phyloP scores from a whole-genome alignment of 2,888 invertebrate genomes.

The Hemistola chrysoprasaria region DNA sequence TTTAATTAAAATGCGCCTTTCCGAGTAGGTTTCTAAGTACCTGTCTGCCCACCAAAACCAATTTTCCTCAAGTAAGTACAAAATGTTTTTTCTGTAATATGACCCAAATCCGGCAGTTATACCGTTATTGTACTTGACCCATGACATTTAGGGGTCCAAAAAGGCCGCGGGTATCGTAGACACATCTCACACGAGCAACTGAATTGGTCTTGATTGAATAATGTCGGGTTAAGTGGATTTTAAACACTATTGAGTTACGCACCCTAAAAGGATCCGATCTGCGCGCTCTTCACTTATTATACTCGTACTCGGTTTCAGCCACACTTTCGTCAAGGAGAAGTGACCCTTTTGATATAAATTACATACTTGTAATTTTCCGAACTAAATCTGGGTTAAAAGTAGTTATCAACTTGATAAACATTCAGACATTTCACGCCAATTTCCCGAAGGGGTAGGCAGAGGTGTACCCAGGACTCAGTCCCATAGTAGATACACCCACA shows the following conservation, averaged over 20 bases:
- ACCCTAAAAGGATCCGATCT: constrained; percentile 50
- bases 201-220: constrained; percentile 56
- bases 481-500: too few relatives aligned
- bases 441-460: too few relatives aligned
- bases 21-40: too few relatives aligned
- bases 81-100: neutral
- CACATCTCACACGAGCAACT: constrained; percentile 28
- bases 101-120: too few relatives aligned
- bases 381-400: too few relatives aligned
- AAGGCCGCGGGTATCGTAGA: constrained; percentile 14
- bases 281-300: constrained; percentile 9
- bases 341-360: constrained; percentile 6
- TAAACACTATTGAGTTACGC: constrained; percentile 59
- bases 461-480: too few relatives aligned
- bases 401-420: too few relatives aligned
- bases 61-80: neutral
- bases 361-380: neutral
- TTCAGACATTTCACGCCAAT: too few relatives aligned
- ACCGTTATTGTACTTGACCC: neutral
- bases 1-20: too few relatives aligned
- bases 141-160: constrained; percentile 22
- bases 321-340: constrained; percentile 1
- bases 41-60: too few relatives aligned
- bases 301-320: constrained; percentile 1
- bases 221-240: constrained; percentile 56